Evolutionary conservation across 2,797 vertebrate genomes (phyloP), one percentile per base, ranked within the genome.

Genomic region (Iguana delicatissima): DNA sequence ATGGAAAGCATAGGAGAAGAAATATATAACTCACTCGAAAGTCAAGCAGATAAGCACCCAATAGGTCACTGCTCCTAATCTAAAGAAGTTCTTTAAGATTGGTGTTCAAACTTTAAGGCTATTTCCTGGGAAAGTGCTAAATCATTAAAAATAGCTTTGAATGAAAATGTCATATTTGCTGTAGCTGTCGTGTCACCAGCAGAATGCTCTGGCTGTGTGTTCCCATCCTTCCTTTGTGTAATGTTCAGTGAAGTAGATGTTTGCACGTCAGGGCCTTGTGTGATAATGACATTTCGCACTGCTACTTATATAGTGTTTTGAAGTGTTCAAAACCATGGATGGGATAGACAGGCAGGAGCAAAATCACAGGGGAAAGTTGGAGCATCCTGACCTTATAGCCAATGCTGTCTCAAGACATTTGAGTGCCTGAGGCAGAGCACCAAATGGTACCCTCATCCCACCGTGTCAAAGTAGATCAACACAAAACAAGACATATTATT

Each of bases 41-140:
- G 50, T 22, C 83, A 87, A 55, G 76, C 20, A 94, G 55, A 84
- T 42, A 92, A 83, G 62, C 57, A 84, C 64, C 84, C 80, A 84
- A 69, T 91, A 84, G 20, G 29, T 85, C 88, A 62, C 69, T 87
- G 59, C n/a, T 90, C 35, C 89, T 89, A 88, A 83, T 82, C 85
- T 93, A 76, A 87, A 93, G 4, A 12, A 77, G 1, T 87, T 91
- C 82, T 94, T 84, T 57, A 67, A 69, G 46, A 22, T 0, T 35
- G 29, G 55, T 90, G 9, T 84, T 46, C 38, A 52, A 85, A 86
- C 55, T 64, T 88, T 89, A 55, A 86, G 86, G 67, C 46, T 72
- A 80, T 92, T 91, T 94, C 77, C 57, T 89, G 87, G 52, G 38
- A 29, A 82, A 90, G 24, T 69, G 87, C 84, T 85, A 79, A 29